These are phyloP conservation scores for Coboldia fuscipes DNA, from an alignment of 1,140 invertebrate species.

Conservation along the genomic window DNA sequence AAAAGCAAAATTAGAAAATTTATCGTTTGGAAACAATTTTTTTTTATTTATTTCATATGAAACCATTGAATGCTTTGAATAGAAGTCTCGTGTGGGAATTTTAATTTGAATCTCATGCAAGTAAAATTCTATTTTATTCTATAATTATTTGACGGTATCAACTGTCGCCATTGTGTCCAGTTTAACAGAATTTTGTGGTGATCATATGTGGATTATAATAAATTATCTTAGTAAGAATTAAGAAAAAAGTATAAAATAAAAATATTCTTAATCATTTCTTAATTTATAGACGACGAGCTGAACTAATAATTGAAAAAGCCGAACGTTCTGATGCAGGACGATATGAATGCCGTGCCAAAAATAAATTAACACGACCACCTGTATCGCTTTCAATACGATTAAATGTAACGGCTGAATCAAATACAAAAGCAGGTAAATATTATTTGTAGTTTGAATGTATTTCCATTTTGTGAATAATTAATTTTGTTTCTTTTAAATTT, in stretches of 20 bases:
- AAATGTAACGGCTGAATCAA: constrained; percentile 5
- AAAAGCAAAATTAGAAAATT: no score
- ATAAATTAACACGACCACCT: constrained; percentile 15
- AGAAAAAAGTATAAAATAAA: background rate
- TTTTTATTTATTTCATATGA: no score
- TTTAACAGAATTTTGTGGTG: background rate
- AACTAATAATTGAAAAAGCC: constrained; percentile 48
- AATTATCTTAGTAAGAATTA: background rate
- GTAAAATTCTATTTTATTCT: no score
- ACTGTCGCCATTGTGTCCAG: background rate
- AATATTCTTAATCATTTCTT: background rate
- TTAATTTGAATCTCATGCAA: no score
- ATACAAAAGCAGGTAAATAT: background rate
- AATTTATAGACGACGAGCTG: constrained; percentile 44
- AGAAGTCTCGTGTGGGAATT: no score
- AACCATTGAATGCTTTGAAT: no score
- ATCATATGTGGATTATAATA: background rate
- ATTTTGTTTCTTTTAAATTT: background rate
- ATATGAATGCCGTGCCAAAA: constrained; percentile 48
- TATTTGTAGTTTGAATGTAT: background rate
- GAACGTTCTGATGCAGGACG: constrained; percentile 41
- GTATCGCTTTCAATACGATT: constrained; percentile 15
- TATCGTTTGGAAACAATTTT: no score
- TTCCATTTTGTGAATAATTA: background rate
- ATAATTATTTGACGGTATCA: no score